Evolutionary conservation across 2,888 invertebrate genomes (phyloP), one percentile per base, ranked within the genome.

Genomic region (Apoda limacodes): DNA sequence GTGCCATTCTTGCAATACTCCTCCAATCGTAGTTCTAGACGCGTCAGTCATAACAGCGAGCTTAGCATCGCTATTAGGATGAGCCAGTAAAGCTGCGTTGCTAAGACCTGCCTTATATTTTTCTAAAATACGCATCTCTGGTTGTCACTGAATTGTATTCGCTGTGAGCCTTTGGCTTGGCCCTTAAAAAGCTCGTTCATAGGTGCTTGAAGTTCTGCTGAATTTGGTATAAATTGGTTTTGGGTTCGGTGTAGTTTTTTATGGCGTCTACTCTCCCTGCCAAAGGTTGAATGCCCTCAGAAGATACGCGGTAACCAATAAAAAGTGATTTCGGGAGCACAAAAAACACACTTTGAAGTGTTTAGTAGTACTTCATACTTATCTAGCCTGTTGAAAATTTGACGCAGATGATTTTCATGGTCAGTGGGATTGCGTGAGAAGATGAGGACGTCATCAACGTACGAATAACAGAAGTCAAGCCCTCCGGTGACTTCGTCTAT

Each of bases 371-470:
- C 32, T 4, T 44, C 45, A 20, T 45, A 50, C 2, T 50, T 34
- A 13, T 21, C 28, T 21, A 49, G 9, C 2, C 45, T 23, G 2
- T 11, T 24, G 28, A 53, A 50, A 2, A 51, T 9, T 13, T 35
- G 35, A 1, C 29, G 39, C 2, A 51, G 42, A 20, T 53, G 50
- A 0, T 30, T 10, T 20, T 37, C 22, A 20, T 48, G 51, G n/a
- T 35, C 12, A 10, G n/a, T n/a, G n/a, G n/a, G n/a, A 9, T 32
- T 14, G 2, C 46, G 43, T 9, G 52, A 50, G 26, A 40, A 45
- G 2, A 45, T 37, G 5, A 63, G 32, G 21, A 62, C 46, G 32
- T 63, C 61, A 19, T 67, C 61, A 0, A 67, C 27, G 29, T 63
- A 67, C 0, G 40, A 27, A 30, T 38, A 49, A 46, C 21, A 34